Base-by-base conservation (phyloP, 2,888 invertebrate species). In the Sarcophaga carnaria region DNA sequence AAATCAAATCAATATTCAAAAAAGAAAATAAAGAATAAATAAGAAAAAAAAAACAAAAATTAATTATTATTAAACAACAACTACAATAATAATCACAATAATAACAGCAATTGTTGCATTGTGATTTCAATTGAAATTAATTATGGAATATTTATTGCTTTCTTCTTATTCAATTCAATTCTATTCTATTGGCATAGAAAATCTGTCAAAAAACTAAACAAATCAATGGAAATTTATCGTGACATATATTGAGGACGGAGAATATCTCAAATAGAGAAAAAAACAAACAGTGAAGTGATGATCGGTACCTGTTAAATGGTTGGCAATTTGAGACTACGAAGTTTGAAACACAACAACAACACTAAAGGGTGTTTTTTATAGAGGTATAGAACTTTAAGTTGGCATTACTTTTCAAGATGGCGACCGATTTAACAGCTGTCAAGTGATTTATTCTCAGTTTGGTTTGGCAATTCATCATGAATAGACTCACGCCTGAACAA, bases 81-180 rank as follows among this genome's bases (percentile, higher is more conserved):
- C 12, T 37, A 37, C 2, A 37, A 37, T 37, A 37, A 10, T 37
- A 37, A 37, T 37, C 37, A 54, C 47, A 70, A 25, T 6, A 62
- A 62, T 62, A 62, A 12, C 14, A 76, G 54, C 64, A 75, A 74
- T 79, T 83, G 69, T n/a, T 70, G 22, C 60, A 66, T 75, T 80
- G 80, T 84, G 84, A 80, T 60, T 80, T 84, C 84, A 84, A 84
- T 84, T 84, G 47, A 84, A 75, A 84, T 47, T 76, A 71, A 84
- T 84, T 64, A 70, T 75, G 74, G 83, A 80, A 80, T 77, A 45
- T 80, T 82, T 83, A 75, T 75, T 69, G 37, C 37, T 37, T 22
- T 62, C n/a, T 20, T 20, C 14, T 17, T 22, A 22, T 22, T 22
- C 22, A 22, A n/a, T 17, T 62, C 22, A 62, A n/a, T 22, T 22